A percentile compares a stretch with the other conserved stretches of the same genome.
These are phyloP conservation scores for Meloidogyne floridensis DNA, from an alignment of 1,140 invertebrate genomes.

Conservation along the genomic window DNA sequence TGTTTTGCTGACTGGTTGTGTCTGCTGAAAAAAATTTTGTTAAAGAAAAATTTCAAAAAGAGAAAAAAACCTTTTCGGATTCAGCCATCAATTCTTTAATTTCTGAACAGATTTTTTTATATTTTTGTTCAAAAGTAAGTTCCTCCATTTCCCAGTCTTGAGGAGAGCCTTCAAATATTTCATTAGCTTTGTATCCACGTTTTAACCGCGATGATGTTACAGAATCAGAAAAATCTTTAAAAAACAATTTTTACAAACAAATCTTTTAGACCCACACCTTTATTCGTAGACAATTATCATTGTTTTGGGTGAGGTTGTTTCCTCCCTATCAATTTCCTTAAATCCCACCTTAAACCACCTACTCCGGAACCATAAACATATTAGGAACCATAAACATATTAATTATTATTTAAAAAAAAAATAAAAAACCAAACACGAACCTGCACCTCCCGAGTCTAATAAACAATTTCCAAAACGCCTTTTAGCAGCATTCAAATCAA, in stretches of 20 bases:
- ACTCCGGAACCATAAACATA: not conserved
- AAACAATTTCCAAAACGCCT: constrained; percentile 36
- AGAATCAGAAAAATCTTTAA: constrained; percentile 44
- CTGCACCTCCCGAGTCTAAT: constrained; percentile 31
- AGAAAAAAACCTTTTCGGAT: constrained; percentile 22
- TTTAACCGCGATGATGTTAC: constrained; percentile 6
- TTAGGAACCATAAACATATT: too few species aligned
- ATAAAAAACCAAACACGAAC: constrained; percentile 20
- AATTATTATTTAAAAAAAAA: too few species aligned
- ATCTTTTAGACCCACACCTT: not conserved
- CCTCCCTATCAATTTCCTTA: too few species aligned
- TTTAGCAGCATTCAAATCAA: constrained; percentile 31
- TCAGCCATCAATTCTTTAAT: constrained; percentile 33
- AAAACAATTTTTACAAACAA: constrained; percentile 15
- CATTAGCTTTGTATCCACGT: constrained; percentile 30
- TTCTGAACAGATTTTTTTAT: constrained; percentile 33
- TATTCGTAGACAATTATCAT: too few species aligned
- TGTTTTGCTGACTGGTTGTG: not conserved
- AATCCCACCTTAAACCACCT: too few species aligned
- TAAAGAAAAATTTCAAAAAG: constrained; percentile 80
- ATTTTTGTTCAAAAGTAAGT: constrained; percentile 43
- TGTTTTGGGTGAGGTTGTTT: too few species aligned
- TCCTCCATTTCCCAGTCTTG: constrained; percentile 17
- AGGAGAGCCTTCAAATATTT: constrained; percentile 27
- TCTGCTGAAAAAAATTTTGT: not conserved